Conservation (phyloP, 2,888 invertebrate species). For the Eumacrocentrus americanus region DNA sequence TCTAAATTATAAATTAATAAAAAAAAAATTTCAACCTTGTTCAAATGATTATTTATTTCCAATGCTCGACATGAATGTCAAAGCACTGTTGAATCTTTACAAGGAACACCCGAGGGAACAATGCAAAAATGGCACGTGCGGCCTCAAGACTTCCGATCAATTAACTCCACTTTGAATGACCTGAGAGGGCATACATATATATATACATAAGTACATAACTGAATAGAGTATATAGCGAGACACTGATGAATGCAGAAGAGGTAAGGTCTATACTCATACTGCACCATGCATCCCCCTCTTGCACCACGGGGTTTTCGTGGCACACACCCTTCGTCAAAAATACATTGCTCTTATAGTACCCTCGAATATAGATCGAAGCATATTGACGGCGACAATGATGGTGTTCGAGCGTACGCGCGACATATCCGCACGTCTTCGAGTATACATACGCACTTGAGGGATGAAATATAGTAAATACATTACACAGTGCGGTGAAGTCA, state of each 20-base stretch:
- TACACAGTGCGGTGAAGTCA: slow-evolving; percentile 32
- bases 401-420: slow-evolving; percentile 48
- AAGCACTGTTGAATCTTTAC: slow-evolving; percentile 36
- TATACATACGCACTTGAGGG: slow-evolving; percentile 33
- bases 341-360: slow-evolving; percentile 40
- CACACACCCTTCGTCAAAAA: slow-evolving; percentile 18
- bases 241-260: background rate
- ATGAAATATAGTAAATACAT: slow-evolving; percentile 37
- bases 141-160: slow-evolving; percentile 61
- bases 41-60: slow-evolving; percentile 10
- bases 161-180: slow-evolving; percentile 57
- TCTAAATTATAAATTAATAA: background rate
- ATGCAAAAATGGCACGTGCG: slow-evolving; percentile 56
- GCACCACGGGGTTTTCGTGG: background rate
- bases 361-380: slow-evolving; percentile 50
- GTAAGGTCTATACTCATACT: too few relatives aligned
- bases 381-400: slow-evolving; percentile 51
- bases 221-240: background rate
- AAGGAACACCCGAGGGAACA: slow-evolving; percentile 35
- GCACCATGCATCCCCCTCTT: too few relatives aligned
- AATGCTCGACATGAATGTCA: too few relatives aligned
- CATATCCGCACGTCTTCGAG: slow-evolving; percentile 25
- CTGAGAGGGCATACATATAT: slow-evolving; percentile 26
- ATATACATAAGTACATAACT: background rate
- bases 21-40: background rate